Conservation (phyloP, 1,140 invertebrate genomes). For the Papilio helenus region DNA sequence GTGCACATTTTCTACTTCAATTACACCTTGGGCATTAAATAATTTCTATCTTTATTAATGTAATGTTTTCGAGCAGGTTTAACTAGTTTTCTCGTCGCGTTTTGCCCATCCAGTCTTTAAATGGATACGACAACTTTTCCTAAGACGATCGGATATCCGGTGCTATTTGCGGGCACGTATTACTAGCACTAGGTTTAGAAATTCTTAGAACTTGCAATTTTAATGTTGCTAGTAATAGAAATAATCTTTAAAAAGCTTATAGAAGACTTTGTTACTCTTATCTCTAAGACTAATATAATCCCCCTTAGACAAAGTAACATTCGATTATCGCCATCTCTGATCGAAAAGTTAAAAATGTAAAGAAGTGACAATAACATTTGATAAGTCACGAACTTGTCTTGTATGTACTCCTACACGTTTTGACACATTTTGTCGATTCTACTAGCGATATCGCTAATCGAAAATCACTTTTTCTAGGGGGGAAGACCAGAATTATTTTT, state of each 20-base stretch:
- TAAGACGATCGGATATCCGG: constrained; percentile 45
- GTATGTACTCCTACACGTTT: too few species aligned
- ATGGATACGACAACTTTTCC: constrained; percentile 48
- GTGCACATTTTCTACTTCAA: neutral
- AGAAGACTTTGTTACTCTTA: too few species aligned
- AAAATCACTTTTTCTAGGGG: too few species aligned
- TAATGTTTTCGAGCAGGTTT: neutral
- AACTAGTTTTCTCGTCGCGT: constrained; percentile 39
- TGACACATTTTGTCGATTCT: too few species aligned
- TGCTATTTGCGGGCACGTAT: constrained; percentile 32
- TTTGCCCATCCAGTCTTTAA: constrained; percentile 45
- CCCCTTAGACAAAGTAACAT: too few species aligned
- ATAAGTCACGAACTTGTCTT: too few species aligned
- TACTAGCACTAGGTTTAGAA: constrained; percentile 23
- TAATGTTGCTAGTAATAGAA: neutral
- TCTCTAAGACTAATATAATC: neutral
- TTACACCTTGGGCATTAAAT: neutral
- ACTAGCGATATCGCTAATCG: too few species aligned
- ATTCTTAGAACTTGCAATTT: neutral
- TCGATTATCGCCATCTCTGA: too few species aligned
- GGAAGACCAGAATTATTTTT: too few species aligned
- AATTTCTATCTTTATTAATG: constrained; percentile 8
- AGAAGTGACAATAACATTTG: too few species aligned
- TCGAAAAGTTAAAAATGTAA: too few species aligned
- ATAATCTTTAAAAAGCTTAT: neutral